Evolutionary conservation across 2,113 vertebrate species (phyloP).

Genomic region (Lagenorhynchus albirostris): DNA sequence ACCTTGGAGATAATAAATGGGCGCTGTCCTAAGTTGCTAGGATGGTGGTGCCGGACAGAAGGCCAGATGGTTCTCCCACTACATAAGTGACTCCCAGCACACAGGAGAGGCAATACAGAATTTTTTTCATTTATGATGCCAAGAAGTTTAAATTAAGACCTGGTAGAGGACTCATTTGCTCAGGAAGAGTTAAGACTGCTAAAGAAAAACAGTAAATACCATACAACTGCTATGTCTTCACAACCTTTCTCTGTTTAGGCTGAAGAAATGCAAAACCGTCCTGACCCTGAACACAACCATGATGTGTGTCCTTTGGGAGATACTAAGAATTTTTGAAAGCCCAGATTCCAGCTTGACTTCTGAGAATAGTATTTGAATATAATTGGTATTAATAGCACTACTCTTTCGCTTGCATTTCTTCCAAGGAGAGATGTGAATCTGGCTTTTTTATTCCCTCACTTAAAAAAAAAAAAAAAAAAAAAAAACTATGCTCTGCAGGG

Average conservation of each 20-base stretch:
- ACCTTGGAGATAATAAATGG: neutral
- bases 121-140: neutral
- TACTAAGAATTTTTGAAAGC: neutral
- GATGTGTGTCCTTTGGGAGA: neutral
- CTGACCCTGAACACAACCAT: neutral
- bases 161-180: neutral
- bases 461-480: neutral
- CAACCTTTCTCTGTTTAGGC: neutral
- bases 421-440: neutral
- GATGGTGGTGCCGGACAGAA: neutral
- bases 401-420: slow-evolving; percentile 7
- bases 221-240: neutral
- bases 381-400: neutral
- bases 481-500: accelerated
- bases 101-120: neutral
- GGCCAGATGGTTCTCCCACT: neutral
- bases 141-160: neutral
- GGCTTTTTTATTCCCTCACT: neutral
- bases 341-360: neutral
- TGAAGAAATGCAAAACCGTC: neutral
- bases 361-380: neutral
- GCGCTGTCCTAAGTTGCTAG: neutral
- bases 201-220: neutral
- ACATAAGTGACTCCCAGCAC: neutral
- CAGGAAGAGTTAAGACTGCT: neutral